phyloP scores from a whole-genome alignment of 2,797 vertebrate species.

The Kryptolebias ocellatus region DNA sequence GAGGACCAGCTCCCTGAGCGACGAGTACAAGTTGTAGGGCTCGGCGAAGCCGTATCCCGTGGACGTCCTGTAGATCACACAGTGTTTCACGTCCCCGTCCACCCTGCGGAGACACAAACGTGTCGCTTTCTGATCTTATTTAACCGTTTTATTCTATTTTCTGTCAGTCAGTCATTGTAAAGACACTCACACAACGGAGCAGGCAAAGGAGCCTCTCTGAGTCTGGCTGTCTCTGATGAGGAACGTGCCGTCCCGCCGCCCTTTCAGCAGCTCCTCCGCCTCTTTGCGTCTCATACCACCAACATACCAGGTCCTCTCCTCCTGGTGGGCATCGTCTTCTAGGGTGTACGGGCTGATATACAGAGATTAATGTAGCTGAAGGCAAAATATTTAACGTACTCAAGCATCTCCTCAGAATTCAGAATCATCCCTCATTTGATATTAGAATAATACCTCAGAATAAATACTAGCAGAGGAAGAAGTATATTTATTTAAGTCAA shows the following conservation, averaged over 20 bases:
- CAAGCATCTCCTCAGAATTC: background rate
- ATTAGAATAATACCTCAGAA: background rate
- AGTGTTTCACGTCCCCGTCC: slow-evolving; percentile 92
- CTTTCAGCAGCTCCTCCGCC: slow-evolving; percentile 90
- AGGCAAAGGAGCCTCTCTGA: slow-evolving; percentile 91
- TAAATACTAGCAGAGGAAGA: background rate
- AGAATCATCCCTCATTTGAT: background rate
- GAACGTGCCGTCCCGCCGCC: slow-evolving; percentile 89
- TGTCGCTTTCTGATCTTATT: slow-evolving; percentile 10
- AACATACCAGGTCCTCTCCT: slow-evolving; percentile 91
- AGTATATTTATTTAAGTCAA: too few relatives aligned
- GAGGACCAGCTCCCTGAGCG: slow-evolving; percentile 91
- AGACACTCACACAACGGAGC: slow-evolving; percentile 92
- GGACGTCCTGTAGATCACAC: slow-evolving; percentile 91
- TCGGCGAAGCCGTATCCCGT: slow-evolving; percentile 92
- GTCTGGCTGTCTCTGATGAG: slow-evolving; percentile 92
- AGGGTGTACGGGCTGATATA: slow-evolving; percentile 86
- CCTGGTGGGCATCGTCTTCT: slow-evolving; percentile 85
- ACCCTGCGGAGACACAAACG: slow-evolving; percentile 73
- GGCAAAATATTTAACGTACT: background rate
- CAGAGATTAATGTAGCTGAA: background rate
- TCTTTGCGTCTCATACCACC: slow-evolving; percentile 89
- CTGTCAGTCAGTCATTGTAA: background rate
- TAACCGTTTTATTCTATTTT: too few relatives aligned
- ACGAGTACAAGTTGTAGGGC: slow-evolving; percentile 92